Evolutionary conservation across 2,888 invertebrate species (phyloP).

Genomic region (Sphaerophoria rueppellii): DNA sequence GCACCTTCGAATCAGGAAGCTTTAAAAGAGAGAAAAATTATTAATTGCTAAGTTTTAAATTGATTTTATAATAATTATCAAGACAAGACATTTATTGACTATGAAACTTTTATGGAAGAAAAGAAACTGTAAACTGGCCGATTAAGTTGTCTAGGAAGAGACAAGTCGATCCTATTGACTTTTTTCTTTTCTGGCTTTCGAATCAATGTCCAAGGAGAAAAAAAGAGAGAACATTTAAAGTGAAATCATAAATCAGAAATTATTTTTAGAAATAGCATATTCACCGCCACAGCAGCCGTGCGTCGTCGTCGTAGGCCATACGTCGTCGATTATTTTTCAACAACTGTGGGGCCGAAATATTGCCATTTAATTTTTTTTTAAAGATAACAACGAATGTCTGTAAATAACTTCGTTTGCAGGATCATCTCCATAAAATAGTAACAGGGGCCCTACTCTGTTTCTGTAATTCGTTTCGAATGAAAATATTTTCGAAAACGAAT

Average conservation of each 20-base stretch:
- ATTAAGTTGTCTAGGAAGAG: slow-evolving; percentile 44
- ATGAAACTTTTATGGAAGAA: slow-evolving; percentile 50
- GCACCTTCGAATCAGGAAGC: slow-evolving; percentile 86
- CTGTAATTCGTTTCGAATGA: too few species aligned
- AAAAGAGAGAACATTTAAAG: slow-evolving; percentile 8
- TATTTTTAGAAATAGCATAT: slow-evolving; percentile 72
- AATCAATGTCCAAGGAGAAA: slow-evolving; percentile 41
- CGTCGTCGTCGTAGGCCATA: slow-evolving; percentile 12
- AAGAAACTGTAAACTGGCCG: slow-evolving; percentile 54
- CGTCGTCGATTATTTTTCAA: slow-evolving; percentile 4
- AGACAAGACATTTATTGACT: slow-evolving; percentile 21
- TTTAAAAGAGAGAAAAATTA: slow-evolving; percentile 77
- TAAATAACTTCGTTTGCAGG: too few species aligned
- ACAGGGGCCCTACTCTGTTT: too few species aligned
- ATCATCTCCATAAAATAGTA: too few species aligned
- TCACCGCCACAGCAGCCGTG: slow-evolving; percentile 42
- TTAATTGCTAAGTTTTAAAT: slow-evolving; percentile 16
- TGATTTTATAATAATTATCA: neutral
- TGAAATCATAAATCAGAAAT: slow-evolving; percentile 71
- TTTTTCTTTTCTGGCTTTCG: slow-evolving; percentile 15
- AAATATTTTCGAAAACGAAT: too few species aligned
- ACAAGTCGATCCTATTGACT: slow-evolving; percentile 47
- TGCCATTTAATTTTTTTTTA: too few species aligned
- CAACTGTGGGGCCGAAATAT: slow-evolving; percentile 37
- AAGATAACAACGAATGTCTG: too few species aligned